phyloP scores from a whole-genome alignment of 37 sponge, comb jelly and placozoan species.

The Ephydatia muelleri region DNA sequence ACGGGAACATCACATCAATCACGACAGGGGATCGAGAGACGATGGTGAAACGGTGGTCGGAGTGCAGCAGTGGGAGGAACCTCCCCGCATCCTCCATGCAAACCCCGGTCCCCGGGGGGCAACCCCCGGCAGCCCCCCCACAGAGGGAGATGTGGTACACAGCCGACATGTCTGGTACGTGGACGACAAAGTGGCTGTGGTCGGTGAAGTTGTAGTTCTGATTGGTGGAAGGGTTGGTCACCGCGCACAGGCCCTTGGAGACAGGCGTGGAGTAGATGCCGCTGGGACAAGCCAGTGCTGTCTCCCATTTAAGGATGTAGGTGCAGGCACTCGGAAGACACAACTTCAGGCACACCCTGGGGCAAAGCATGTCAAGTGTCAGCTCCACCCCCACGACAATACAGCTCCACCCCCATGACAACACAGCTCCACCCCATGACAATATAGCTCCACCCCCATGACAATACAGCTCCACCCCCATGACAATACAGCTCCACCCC shows the following conservation, averaged over 20 bases:
- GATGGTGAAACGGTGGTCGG: constrained; percentile 32
- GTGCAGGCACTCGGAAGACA: constrained; percentile 23
- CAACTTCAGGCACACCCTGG: constrained; percentile 28
- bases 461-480: no score
- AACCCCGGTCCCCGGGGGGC: constrained; percentile 14
- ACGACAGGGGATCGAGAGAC: constrained; percentile 29
- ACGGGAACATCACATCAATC: constrained; percentile 33
- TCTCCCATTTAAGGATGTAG: constrained; percentile 48
- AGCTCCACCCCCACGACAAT: no score
- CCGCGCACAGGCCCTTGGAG: constrained; percentile 27
- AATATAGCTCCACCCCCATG: no score
- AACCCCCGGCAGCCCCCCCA: constrained; percentile 15
- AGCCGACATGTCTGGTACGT: background rate
- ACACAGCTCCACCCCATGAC: no score
- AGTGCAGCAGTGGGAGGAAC: constrained; percentile 10
- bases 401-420: no score
- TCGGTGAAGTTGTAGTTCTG: constrained; percentile 8
- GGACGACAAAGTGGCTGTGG: background rate
- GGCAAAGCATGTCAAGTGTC: background rate
- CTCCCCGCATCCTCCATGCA: constrained; percentile 9
- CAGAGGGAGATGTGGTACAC: constrained; percentile 46
- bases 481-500: no score
- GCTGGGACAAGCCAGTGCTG: constrained; percentile 42
- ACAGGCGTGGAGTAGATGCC: constrained; percentile 11
- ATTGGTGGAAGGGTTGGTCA: constrained; percentile 19